Evolutionary conservation across 2,888 invertebrate species (phyloP).

Genomic region (Heteropelma amictum): DNA sequence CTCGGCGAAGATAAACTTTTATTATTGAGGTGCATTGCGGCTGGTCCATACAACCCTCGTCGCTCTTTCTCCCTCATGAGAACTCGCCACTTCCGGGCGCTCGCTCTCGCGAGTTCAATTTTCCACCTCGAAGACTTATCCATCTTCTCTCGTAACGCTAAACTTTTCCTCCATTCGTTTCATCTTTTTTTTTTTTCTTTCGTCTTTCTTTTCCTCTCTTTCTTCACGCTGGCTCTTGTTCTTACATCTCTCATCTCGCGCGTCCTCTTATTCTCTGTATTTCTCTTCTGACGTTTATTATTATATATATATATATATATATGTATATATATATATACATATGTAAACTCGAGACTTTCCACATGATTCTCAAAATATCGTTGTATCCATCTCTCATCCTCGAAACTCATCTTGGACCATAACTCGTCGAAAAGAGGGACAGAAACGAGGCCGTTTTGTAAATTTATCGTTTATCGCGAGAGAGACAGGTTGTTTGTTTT

Average conservation of each 20-base stretch:
- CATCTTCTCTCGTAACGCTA: slow-evolving; percentile 52
- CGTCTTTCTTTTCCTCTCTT: slow-evolving; percentile 23
- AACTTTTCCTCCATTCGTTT: slow-evolving; percentile 50
- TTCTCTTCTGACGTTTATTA: neutral
- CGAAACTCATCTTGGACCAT: neutral
- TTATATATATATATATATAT: neutral
- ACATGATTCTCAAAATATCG: slow-evolving; percentile 28
- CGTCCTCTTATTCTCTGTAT: neutral
- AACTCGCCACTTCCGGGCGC: slow-evolving; percentile 34
- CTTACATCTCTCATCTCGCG: neutral
- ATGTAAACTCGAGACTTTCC: slow-evolving; percentile 1
- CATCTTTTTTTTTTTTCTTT: slow-evolving; percentile 16
- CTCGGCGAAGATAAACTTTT: slow-evolving; percentile 56
- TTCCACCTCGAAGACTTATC: slow-evolving; percentile 57
- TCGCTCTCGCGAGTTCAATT: slow-evolving; percentile 51
- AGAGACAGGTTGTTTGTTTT: no score
- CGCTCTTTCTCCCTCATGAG: neutral
- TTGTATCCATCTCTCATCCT: slow-evolving; percentile 1
- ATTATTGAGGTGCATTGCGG: slow-evolving; percentile 56
- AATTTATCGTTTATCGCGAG: no score
- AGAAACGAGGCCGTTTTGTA: neutral
- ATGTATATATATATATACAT: neutral
- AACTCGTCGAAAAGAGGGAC: neutral
- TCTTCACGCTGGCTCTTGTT: slow-evolving; percentile 32
- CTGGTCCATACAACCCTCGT: slow-evolving; percentile 4